Conservation (phyloP, 2,888 invertebrate species). For the Ectemnius continuus region DNA sequence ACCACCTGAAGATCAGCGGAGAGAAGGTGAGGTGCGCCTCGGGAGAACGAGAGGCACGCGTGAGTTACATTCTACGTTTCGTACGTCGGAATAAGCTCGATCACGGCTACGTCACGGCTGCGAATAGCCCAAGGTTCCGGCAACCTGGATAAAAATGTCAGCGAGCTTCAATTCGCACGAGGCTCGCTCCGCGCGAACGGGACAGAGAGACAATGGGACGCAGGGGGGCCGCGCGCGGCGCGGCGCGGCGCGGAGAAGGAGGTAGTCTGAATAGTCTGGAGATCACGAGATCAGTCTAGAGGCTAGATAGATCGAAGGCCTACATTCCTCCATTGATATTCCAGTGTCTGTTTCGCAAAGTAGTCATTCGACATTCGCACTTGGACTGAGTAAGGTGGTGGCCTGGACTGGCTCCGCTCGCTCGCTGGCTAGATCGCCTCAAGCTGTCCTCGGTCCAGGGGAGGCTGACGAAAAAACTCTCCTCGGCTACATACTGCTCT, state of each 20-base stretch:
- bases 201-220: no score
- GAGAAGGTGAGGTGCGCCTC: slow-evolving; percentile 1
- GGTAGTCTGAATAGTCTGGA: no score
- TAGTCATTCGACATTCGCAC: no score
- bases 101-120: slow-evolving; percentile 43
- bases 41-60: slow-evolving; percentile 5
- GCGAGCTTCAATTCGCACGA: no score
- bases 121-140: slow-evolving; percentile 57
- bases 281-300: no score
- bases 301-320: no score
- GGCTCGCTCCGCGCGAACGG: no score
- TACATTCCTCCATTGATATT: no score
- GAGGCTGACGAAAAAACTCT: slow-evolving; percentile 1
- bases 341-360: no score
- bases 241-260: no score
- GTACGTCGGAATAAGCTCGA: slow-evolving; percentile 30
- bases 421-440: no score
- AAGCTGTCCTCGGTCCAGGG: neutral
- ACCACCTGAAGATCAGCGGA: neutral
- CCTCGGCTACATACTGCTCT: neutral
- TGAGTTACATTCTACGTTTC: slow-evolving; percentile 42
- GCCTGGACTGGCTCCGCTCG: neutral
- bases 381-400: neutral
- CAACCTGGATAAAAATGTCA: slow-evolving; percentile 22
- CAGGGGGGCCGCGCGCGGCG: no score